A percentile compares a stretch with the other conserved stretches of the same genome.
Evolutionary conservation across 2,113 vertebrate species (phyloP).

Genomic region (Poecilia latipinna): DNA sequence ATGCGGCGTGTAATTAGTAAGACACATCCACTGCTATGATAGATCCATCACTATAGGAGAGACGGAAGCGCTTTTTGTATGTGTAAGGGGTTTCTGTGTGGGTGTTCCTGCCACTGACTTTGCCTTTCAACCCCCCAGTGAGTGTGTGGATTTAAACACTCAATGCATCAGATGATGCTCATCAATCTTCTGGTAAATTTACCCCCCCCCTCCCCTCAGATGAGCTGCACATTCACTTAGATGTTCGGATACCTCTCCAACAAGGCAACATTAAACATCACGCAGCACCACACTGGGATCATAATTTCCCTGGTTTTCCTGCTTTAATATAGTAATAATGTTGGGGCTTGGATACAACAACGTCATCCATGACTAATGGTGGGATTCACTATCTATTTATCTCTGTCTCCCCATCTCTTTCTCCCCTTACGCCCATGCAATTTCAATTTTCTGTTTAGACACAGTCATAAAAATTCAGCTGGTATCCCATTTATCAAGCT

Average conservation of each 20-base stretch:
- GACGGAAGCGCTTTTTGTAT: slow-evolving; percentile 10
- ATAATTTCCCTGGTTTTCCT: slow-evolving; percentile 10
- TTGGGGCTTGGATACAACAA: slow-evolving; percentile 42
- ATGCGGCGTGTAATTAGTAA: slow-evolving; percentile 69
- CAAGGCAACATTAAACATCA: slow-evolving; percentile 16
- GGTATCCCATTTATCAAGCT: slow-evolving; percentile 33
- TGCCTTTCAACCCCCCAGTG: slow-evolving; percentile 23
- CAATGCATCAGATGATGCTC: slow-evolving; percentile 55
- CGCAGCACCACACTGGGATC: background rate
- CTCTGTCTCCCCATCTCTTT: slow-evolving; percentile 16
- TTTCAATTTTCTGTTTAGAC: slow-evolving; percentile 7
- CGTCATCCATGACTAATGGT: slow-evolving; percentile 57
- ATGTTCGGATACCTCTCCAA: slow-evolving; percentile 9
- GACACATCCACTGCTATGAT: slow-evolving; percentile 60
- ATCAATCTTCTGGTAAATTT: slow-evolving; percentile 51
- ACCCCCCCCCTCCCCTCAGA: slow-evolving; percentile 23
- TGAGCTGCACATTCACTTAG: background rate
- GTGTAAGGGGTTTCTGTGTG: slow-evolving; percentile 17
- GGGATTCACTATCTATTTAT: slow-evolving; percentile 36
- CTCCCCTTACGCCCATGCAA: background rate
- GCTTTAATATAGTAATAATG: slow-evolving; percentile 55
- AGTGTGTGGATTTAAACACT: slow-evolving; percentile 57
- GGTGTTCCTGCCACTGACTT: slow-evolving; percentile 21
- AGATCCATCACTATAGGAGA: slow-evolving; percentile 59
- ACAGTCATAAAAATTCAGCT: background rate